Base-by-base conservation (phyloP, 2,113 vertebrate genomes). In the Crotalus helleri region DNA sequence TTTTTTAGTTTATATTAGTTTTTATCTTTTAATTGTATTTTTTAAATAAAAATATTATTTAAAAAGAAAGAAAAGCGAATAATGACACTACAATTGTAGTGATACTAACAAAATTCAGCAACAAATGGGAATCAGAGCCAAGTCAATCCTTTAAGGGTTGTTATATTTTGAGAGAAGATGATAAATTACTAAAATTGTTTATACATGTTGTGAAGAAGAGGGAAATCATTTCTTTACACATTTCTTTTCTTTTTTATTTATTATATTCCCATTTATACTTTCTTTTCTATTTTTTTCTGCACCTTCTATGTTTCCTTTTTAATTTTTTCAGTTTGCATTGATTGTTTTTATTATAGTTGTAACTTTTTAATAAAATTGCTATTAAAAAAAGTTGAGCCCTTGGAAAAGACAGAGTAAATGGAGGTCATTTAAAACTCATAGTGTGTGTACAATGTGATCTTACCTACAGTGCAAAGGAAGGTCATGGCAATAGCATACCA, bases 401-500 rank as follows among this genome's bases (percentile, higher is more conserved):
- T 98, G 3, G 97, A 97, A 88, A 98, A 87, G 85, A 96, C 97
- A 93, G 98, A 96, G 3, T 97, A 97, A n/a, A 98, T 92, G 19
- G 97, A 97, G 12, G 97, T 97, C 91, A 98, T 44, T 90, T 96
- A 96, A 88, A 98, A 94, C 87, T 98, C 97, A 19, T 98, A 98
- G 0, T 87, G 0, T 51, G 96, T 3, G 97, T 97, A 0, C 96
- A 97, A 91, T 98, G 95, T 21, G 94, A 96, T 7, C 98, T 57
- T 1, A 96, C 64, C 97, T 97, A 98, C 4, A 98, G 1, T 4
- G 98, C 96, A 91, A 98, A 98, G 39, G 94, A 92, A 1, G 98
- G 87, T 3, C 98, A 98, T 1, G 97, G 98, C 90, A 97, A 2
- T 95, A 98, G 96, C 98, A 98, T n/a, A 98, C 93, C 92, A 98